A percentile compares a stretch with the other conserved stretches of the same genome.
Evolutionary conservation across 2,113 vertebrate genomes (phyloP).

Genomic region (Corythoichthys intestinalis): DNA sequence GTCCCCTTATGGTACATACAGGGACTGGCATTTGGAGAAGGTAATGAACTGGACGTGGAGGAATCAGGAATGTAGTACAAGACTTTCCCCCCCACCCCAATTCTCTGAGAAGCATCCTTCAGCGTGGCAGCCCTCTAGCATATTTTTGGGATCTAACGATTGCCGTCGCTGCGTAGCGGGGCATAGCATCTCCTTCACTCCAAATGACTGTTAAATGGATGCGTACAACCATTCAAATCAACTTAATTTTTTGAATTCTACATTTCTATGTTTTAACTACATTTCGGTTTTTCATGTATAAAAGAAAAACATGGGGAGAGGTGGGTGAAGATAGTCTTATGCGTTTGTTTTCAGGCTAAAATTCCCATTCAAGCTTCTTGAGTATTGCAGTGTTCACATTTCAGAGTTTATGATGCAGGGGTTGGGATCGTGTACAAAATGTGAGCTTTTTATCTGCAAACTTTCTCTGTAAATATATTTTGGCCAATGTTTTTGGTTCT

Average conservation of each 20-base stretch:
- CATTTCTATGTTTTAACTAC: conserved; percentile 72
- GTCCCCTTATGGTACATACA: conserved; percentile 60
- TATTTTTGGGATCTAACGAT: conserved; percentile 65
- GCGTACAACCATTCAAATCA: conserved; percentile 67
- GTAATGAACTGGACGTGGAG: conserved; percentile 57
- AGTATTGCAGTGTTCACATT: conserved; percentile 71
- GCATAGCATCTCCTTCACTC: conserved; percentile 58
- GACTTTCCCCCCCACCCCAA: conserved; percentile 64
- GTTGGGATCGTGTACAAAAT: conserved; percentile 71
- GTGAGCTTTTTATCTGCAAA: conserved; percentile 72
- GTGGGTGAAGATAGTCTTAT: conserved; percentile 59
- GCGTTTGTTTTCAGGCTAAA: conserved; percentile 64
- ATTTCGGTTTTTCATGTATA: conserved; percentile 72
- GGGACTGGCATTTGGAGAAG: conserved; percentile 50
- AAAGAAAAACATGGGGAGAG: conserved; percentile 59
- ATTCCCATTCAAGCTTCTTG: conserved; percentile 60
- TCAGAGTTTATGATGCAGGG: conserved; percentile 66
- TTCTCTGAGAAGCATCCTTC: conserved; percentile 61
- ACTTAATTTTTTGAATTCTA: conserved; percentile 66
- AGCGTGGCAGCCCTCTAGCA: conserved; percentile 69
- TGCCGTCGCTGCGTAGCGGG: conserved; percentile 41
- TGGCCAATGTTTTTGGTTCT: conserved; percentile 69
- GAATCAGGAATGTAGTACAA: conserved; percentile 67
- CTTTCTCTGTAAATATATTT: conserved; percentile 76
- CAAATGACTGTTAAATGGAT: conserved; percentile 72